These are phyloP conservation scores for Peromyscus melanophrys DNA, from an alignment of 2,797 vertebrate genomes.

Conservation along the genomic window DNA sequence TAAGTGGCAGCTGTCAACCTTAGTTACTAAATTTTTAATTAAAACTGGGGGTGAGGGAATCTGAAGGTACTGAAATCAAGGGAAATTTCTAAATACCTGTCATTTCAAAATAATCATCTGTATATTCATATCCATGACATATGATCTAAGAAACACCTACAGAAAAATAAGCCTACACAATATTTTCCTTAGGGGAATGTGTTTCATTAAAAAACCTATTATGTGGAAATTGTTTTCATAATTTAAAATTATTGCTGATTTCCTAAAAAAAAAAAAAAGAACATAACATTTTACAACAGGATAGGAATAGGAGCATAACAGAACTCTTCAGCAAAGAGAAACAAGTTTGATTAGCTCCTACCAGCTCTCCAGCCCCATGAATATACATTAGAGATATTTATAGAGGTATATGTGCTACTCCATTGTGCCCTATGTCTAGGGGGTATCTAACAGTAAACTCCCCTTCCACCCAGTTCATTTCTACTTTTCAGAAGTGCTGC, in stretches of 20 bases:
- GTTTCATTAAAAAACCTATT: slow-evolving; percentile 54
- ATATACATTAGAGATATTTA: slow-evolving; percentile 10
- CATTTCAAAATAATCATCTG: slow-evolving; percentile 42
- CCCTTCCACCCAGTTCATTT: background rate
- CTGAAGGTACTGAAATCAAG: slow-evolving; percentile 62
- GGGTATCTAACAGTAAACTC: background rate
- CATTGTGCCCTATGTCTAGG: background rate
- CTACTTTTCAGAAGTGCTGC: slow-evolving; percentile 12
- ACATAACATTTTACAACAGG: background rate
- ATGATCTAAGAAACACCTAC: background rate
- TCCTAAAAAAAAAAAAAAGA: slow-evolving; percentile 4
- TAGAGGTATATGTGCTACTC: background rate
- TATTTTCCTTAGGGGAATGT: slow-evolving; percentile 57
- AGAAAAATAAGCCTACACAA: background rate
- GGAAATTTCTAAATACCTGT: slow-evolving; percentile 78
- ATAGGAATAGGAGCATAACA: background rate
- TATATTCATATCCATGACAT: background rate
- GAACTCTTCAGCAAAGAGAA: background rate
- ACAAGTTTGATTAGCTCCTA: background rate
- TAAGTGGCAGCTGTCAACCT: slow-evolving; percentile 82
- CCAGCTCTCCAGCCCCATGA: background rate
- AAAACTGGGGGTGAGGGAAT: slow-evolving; percentile 53
- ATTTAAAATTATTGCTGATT: slow-evolving; percentile 49
- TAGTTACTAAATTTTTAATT: slow-evolving; percentile 82
- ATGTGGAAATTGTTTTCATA: background rate